A percentile compares a stretch with the other conserved stretches of the same genome.
Conservation (phyloP, 2,797 vertebrate species). For the Ceryle rudis region DNA sequence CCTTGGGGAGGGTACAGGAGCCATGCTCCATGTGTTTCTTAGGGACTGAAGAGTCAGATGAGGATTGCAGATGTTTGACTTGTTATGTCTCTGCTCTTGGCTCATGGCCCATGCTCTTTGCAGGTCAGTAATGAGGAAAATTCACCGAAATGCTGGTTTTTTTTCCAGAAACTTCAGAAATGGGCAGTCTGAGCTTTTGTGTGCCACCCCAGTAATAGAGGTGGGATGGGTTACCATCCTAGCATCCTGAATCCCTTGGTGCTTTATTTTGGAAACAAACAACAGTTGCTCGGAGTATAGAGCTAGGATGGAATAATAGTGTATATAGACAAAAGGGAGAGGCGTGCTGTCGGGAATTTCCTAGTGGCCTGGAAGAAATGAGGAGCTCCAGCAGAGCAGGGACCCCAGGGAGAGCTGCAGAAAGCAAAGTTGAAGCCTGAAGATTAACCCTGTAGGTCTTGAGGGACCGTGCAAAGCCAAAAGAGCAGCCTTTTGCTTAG, state of each 20-base stretch:
- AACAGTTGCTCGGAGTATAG: background rate
- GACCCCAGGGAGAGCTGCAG: background rate
- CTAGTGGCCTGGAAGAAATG: background rate
- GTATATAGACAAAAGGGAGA: background rate
- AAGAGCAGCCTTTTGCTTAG: background rate
- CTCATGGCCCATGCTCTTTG: background rate
- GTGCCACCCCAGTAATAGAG: background rate
- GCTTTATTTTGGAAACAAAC: fast-evolving
- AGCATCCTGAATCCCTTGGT: background rate
- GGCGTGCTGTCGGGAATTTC: background rate
- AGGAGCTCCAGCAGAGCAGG: background rate
- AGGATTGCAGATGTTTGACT: background rate
- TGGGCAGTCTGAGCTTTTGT: background rate
- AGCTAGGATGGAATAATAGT: background rate
- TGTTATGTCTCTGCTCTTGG: background rate
- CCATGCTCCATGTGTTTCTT: background rate
- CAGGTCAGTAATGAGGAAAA: background rate
- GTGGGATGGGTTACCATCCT: background rate
- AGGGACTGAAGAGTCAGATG: background rate
- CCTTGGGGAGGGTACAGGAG: background rate
- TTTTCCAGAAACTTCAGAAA: background rate
- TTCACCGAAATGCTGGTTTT: background rate
- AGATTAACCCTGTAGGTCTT: background rate
- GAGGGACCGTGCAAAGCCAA: background rate
- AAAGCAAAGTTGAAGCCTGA: background rate